Base-by-base conservation (phyloP, 2,113 vertebrate genomes). In the Aplodontia rufa region DNA sequence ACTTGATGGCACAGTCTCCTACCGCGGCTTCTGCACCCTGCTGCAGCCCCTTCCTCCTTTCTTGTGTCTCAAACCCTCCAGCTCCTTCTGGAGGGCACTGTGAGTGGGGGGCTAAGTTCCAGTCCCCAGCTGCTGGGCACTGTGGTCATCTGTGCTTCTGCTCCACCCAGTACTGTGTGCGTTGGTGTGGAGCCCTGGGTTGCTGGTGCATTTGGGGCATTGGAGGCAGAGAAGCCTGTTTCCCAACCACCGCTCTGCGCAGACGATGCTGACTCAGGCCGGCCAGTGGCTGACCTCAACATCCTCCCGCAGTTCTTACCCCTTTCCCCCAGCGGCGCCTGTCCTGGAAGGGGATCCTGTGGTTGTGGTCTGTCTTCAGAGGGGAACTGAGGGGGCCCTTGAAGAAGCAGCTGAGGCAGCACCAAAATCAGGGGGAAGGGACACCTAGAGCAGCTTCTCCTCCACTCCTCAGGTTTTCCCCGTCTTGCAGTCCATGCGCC, bases 191-290 rank as follows among this genome's bases (percentile, higher is more conserved):
- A 90, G 60, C 35, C 64, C 55, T 72, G 64, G 82, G 74, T 47
- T 62, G 47, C 62, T 80, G 58, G 64, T 82, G 9, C 26, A 2
- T 35, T 55, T 88, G 93, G 75, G 91, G 88, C 84, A 97, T 90
- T 92, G 40, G 42, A 92, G 88, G 85, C 85, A 53, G 82, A 79
- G 68, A 81, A 91, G 30, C 12, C 85, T 92, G 1, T 80, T 97
- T 96, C 76, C 95, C 83, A 84, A 51, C 40, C 82, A n/a, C 58
- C 20, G 1, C 26, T 83, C 62, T 79, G 83, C 87, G 60, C 84
- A 30, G 28, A 83, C 79, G 75, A 8, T 86, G 96, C 96, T 98
- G 97, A 98, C 88, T 97, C 88, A 80, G 80, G 40, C 51, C 92
- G n/a, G 4, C 13, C 19, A 53, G 53, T 69, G 26, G 82, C 95